phyloP scores from a whole-genome alignment of 2,113 vertebrate genomes.

The Cyanoramphus novaezelandiae region DNA sequence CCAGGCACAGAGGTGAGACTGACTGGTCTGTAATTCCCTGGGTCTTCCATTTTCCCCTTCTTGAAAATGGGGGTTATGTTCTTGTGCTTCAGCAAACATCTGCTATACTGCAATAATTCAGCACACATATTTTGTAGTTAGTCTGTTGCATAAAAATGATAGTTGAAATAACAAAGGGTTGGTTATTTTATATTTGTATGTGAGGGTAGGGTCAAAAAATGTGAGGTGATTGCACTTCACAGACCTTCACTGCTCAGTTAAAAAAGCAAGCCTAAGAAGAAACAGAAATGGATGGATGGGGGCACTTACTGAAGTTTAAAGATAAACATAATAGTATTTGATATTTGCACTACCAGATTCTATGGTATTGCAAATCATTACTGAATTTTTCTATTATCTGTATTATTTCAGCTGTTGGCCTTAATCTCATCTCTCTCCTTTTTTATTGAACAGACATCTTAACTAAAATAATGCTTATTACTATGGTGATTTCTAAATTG shows the following conservation, averaged over 20 bases:
- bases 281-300: not conserved
- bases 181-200: not conserved
- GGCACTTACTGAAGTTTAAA: not conserved
- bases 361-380: not conserved
- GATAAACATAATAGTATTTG: not conserved
- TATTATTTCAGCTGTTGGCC: not conserved
- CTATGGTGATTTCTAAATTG: constrained; percentile 15
- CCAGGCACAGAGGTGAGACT: no score
- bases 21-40: no score
- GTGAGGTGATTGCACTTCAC: not conserved
- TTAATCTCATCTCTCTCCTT: not conserved
- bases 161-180: not conserved
- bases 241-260: not conserved
- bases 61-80: not conserved
- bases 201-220: not conserved
- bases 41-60: no score
- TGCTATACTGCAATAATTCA: not conserved
- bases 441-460: not conserved
- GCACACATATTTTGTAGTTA: not conserved
- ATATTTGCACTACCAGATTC: not conserved
- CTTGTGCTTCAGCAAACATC: not conserved
- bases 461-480: not conserved
- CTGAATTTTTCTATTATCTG: not conserved
- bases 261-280: not conserved
- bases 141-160: not conserved